Evolutionary conservation across 2,797 vertebrate genomes (phyloP).

Genomic region (Stomatorhinus walkeri): DNA sequence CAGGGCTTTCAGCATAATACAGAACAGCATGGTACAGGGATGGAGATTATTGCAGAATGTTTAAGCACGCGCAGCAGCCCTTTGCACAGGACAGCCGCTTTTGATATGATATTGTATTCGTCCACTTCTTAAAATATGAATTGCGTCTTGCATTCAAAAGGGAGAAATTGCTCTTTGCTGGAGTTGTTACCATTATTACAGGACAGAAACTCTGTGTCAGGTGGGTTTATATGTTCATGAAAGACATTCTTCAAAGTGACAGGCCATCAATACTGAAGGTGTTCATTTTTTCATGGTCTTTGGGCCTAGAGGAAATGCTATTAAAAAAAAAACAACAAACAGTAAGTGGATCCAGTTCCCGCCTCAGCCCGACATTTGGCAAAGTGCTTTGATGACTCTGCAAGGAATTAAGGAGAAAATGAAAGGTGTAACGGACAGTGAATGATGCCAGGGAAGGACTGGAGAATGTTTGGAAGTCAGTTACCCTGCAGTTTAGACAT

Average conservation of each 20-base stretch:
- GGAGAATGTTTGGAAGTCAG: neutral
- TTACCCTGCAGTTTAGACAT: neutral
- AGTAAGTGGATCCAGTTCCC: constrained; percentile 54
- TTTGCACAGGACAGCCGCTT: constrained; percentile 1
- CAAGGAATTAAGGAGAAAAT: constrained; percentile 1
- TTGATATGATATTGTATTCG: constrained; percentile 24
- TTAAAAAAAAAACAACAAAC: constrained; percentile 47
- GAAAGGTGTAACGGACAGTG: neutral
- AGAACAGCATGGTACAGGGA: constrained; percentile 20
- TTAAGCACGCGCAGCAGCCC: neutral
- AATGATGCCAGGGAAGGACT: neutral
- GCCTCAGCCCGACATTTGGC: neutral
- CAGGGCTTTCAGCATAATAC: constrained; percentile 28
- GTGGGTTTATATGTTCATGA: constrained; percentile 67
- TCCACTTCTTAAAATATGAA: constrained; percentile 35
- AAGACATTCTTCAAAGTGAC: constrained; percentile 76
- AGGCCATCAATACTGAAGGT: constrained; percentile 66
- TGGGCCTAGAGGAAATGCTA: constrained; percentile 54
- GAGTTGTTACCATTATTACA: constrained; percentile 64
- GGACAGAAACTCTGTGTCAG: constrained; percentile 64
- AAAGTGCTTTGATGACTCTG: neutral
- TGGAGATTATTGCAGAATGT: neutral
- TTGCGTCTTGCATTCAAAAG: constrained; percentile 40
- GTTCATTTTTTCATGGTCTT: constrained; percentile 70
- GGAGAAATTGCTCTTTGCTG: constrained; percentile 60